These are phyloP conservation scores for Pangasius larnaudii DNA, from an alignment of 2,797 vertebrate genomes.

Conservation along the genomic window DNA sequence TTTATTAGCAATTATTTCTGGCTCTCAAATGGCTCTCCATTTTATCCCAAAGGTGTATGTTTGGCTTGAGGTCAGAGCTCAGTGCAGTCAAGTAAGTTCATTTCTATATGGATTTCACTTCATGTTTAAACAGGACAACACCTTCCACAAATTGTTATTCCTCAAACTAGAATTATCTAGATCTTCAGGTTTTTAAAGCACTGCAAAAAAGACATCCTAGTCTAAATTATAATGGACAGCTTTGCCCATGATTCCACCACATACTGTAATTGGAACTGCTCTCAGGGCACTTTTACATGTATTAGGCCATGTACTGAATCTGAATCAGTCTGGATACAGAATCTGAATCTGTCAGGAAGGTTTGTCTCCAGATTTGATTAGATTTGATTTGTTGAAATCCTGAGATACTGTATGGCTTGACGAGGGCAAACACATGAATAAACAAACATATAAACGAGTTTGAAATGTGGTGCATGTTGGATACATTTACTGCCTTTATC, in stretches of 20 bases:
- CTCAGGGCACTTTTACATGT: neutral
- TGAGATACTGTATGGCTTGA: neutral
- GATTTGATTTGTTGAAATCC: neutral
- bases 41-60: slow-evolving; percentile 4
- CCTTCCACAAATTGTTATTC: neutral
- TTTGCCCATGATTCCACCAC: neutral
- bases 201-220: neutral
- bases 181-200: neutral
- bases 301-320: neutral
- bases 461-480: neutral
- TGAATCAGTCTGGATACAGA: neutral
- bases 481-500: no score
- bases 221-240: neutral
- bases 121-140: neutral
- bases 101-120: neutral
- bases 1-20: slow-evolving; percentile 11
- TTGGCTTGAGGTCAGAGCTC: slow-evolving; percentile 5
- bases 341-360: neutral
- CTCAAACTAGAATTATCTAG: neutral
- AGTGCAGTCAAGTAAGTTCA: neutral
- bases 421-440: neutral
- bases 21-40: neutral
- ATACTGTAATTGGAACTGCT: neutral
- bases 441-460: neutral
- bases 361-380: neutral